Evolutionary conservation across 1,140 invertebrate species (phyloP).

Genomic region (Neodiprion lecontei): DNA sequence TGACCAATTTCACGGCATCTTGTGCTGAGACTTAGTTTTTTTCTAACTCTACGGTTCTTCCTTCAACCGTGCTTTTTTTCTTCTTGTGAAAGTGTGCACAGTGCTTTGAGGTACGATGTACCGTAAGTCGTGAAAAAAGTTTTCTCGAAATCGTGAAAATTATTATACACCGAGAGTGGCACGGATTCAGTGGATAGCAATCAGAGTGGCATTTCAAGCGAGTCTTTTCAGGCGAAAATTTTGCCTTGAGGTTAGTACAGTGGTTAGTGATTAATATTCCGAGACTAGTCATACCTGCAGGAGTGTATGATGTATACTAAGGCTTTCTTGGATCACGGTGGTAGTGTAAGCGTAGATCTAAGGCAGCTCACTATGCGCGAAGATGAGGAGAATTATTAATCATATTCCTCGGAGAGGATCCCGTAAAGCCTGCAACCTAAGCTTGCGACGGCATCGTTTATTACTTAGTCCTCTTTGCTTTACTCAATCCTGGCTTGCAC

Average conservation of each 20-base stretch:
- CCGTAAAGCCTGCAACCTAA: slow-evolving; percentile 57
- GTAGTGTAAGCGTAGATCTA: background rate
- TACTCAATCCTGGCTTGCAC: too few species aligned
- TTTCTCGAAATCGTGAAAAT: background rate
- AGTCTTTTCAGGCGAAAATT: background rate
- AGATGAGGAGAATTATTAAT: slow-evolving; percentile 54
- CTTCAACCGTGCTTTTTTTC: background rate
- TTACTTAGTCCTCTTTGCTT: slow-evolving; percentile 41
- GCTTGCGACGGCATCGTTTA: slow-evolving; percentile 51
- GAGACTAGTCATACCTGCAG: background rate
- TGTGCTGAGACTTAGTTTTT: too few species aligned
- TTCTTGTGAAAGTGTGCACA: too few species aligned
- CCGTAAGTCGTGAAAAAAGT: background rate
- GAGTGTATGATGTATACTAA: background rate
- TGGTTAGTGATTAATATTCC: slow-evolving; percentile 1
- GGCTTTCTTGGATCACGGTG: background rate
- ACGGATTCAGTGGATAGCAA: background rate
- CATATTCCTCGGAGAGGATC: slow-evolving; percentile 46
- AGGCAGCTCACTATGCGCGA: background rate
- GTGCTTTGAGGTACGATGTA: background rate
- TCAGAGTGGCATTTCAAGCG: background rate
- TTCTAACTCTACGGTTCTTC: background rate
- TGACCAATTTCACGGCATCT: too few species aligned
- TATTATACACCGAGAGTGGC: too few species aligned
- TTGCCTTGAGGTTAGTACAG: background rate